Evolutionary conservation across 2,888 invertebrate species (phyloP).

Genomic region (Hemithea aestivaria): DNA sequence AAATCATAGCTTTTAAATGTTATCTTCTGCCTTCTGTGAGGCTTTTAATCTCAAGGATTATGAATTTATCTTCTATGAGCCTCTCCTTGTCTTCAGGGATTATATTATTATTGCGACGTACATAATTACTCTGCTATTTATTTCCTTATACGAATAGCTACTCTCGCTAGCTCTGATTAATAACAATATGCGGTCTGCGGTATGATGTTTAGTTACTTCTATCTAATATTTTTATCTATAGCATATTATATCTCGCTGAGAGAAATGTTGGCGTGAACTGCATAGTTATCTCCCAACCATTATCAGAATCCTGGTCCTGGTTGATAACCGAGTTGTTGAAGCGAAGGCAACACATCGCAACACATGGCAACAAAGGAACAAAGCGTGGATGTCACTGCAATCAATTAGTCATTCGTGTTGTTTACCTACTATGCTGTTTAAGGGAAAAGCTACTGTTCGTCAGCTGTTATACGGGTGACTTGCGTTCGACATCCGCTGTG

Average conservation of each 20-base stretch:
- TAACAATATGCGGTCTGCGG: too few relatives aligned
- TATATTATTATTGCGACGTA: too few relatives aligned
- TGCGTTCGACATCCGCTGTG: constrained; percentile 61
- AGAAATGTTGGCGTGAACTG: constrained; percentile 17
- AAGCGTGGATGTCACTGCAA: constrained; percentile 53
- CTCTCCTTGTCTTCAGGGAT: too few relatives aligned
- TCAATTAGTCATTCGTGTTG: constrained; percentile 64
- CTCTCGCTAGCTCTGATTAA: too few relatives aligned
- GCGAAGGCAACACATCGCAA: constrained; percentile 29
- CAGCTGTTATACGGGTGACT: constrained; percentile 52
- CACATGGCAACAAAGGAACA: constrained; percentile 65
- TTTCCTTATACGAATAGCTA: too few relatives aligned
- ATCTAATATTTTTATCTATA: constrained; percentile 1
- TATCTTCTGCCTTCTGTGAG: too few relatives aligned
- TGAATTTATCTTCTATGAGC: too few relatives aligned
- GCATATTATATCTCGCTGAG: constrained; percentile 9
- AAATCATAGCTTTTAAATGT: too few relatives aligned
- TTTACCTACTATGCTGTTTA: constrained; percentile 57
- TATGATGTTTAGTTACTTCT: too few relatives aligned
- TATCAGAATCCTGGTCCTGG: constrained; percentile 38
- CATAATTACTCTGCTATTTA: too few relatives aligned
- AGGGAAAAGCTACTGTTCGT: constrained; percentile 56
- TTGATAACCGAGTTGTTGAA: constrained; percentile 30
- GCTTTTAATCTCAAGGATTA: too few relatives aligned
- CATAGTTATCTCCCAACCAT: constrained; percentile 27